phyloP scores from a whole-genome alignment of 2,113 vertebrate species.

The Leiothrix lutea region DNA sequence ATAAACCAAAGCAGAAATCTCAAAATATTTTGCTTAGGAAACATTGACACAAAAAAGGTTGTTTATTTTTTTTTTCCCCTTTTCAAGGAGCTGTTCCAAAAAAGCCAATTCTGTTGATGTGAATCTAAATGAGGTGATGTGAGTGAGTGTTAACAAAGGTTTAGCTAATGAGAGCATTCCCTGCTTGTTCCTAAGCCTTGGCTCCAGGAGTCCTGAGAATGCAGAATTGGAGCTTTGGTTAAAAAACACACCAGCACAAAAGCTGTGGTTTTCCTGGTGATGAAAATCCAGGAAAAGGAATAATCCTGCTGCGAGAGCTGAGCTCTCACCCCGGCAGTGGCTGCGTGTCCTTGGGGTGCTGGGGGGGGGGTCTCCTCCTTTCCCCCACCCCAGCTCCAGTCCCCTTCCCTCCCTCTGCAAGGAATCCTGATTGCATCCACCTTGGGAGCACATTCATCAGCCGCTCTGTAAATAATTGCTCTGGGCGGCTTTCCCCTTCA shows the following conservation, averaged over 20 bases:
- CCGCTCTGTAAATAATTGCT: not conserved
- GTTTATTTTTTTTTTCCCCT: not conserved
- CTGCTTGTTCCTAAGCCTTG: not conserved
- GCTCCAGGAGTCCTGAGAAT: not conserved
- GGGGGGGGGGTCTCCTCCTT: not conserved
- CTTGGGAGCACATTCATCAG: not conserved
- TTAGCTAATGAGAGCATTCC: not conserved
- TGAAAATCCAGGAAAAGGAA: not conserved
- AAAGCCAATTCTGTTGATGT: not conserved
- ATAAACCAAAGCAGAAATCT: not conserved
- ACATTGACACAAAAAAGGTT: not conserved
- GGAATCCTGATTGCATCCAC: not conserved
- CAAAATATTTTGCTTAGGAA: conserved; percentile 25
- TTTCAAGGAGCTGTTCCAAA: not conserved
- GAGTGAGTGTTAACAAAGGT: not conserved
- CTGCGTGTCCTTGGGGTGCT: not conserved
- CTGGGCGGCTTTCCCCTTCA: not conserved
- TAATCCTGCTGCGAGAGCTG: not conserved
- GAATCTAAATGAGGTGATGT: not conserved
- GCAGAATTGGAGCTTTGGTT: not conserved
- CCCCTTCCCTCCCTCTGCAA: not conserved
- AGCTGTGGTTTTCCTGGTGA: not conserved
- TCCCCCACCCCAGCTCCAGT: not conserved
- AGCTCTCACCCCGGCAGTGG: rapidly evolving
- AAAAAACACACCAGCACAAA: not conserved